Base-by-base conservation (phyloP, 2,888 invertebrate species). In the Eupithecia abbreviata region DNA sequence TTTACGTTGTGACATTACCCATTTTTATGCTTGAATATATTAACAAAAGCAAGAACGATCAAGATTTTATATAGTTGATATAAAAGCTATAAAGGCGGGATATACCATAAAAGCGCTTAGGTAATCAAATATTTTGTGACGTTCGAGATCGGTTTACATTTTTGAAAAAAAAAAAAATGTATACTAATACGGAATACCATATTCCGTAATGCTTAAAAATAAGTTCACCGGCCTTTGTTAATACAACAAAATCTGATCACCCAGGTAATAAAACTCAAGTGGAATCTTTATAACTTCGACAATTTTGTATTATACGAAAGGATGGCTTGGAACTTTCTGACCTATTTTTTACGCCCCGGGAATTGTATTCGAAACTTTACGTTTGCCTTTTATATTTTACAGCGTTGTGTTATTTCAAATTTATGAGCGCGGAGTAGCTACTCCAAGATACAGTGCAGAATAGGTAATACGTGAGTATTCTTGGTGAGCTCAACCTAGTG, bases 211-310 rank as follows among this genome's bases (percentile, higher is more conserved):
- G 49, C 41, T 67, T 66, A 9, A 67, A 67, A 41, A 47, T 66
- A 65, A 66, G 30, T 67, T 67, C 47, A 51, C 41, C 12, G 69
- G 62, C 70, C 70, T 73, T 76, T 70, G 65, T 55, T 73, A n/a
- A 47, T 47, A 71, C n/a, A 47, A 71, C n/a, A 67, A 73, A 73
- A 73, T 71, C 71, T 58, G 66, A 77, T 71, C 58, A 49, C 66
- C 47, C 62, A 71, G 73, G 73, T 71, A 73, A 77, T 77, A 71
- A 77, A 71, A 74, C 71, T 76, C 73, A 15, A 55, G 67, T 58
- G 72, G 49, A 72, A 68, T 68, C 47, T 75, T 75, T 45, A 75
- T 71, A 75, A 71, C 71, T 67, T 55, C 51, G 67, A 45, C 74
- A 74, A 69, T 71, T 71, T 75, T 67, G 58, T 75, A 47, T 71